Conservation (phyloP, 1,140 invertebrate genomes). For the Aleiodes sp. region DNA sequence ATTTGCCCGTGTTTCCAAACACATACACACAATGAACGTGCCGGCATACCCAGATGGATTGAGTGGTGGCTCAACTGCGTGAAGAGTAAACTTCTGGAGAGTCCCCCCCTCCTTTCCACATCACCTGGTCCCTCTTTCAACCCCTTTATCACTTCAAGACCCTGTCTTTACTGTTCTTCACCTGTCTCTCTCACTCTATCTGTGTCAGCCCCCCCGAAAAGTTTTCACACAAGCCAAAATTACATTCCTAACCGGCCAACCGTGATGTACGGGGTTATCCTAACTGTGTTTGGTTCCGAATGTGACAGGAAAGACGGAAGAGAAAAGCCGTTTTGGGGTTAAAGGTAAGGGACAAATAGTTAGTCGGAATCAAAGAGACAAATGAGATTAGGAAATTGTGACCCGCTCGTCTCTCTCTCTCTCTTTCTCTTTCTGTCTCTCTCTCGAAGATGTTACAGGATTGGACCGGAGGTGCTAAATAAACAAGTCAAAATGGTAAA, state of each 20-base stretch:
- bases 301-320: not conserved
- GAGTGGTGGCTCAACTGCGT: slow-evolving; percentile 5
- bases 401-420: too few species aligned
- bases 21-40: not conserved
- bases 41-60: not conserved
- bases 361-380: slow-evolving; percentile 37
- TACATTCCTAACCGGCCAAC: slow-evolving; percentile 30
- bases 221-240: slow-evolving; percentile 23
- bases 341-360: slow-evolving; percentile 33
- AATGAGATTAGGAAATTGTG: slow-evolving; percentile 30
- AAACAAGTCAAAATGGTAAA: too few species aligned
- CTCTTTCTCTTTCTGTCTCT: too few species aligned
- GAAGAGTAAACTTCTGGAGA: slow-evolving; percentile 6
- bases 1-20: not conserved
- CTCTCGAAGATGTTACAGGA: too few species aligned
- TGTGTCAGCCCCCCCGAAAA: not conserved
- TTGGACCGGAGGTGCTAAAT: too few species aligned
- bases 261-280: slow-evolving; percentile 26
- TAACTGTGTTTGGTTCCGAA: not conserved
- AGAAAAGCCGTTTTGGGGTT: not conserved
- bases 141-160: not conserved
- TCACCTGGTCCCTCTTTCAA: slow-evolving; percentile 2
- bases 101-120: not conserved
- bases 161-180: not conserved
- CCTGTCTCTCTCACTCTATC: not conserved